These are phyloP conservation scores for Hoplias malabaricus DNA, from an alignment of 2,113 vertebrate genomes.

Conservation along the genomic window DNA sequence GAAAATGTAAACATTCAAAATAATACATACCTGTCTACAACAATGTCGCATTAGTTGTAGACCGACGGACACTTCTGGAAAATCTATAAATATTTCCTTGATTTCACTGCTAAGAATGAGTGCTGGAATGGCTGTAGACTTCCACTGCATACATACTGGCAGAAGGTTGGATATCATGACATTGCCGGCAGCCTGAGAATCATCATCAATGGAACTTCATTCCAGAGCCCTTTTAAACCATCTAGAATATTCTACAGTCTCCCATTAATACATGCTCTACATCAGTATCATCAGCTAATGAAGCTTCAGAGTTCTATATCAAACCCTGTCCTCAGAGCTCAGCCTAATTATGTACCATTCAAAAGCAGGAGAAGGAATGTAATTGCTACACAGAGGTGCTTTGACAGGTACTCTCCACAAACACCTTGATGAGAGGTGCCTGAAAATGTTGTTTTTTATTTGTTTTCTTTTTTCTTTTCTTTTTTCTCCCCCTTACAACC, in stretches of 20 bases:
- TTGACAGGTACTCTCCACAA: constrained; percentile 41
- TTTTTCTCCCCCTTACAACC: constrained; percentile 4
- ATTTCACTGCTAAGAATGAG: no score
- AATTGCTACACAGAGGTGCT: constrained; percentile 47
- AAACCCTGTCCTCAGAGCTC: constrained; percentile 28
- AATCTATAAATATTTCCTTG: no score
- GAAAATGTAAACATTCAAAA: no score
- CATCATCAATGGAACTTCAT: neutral
- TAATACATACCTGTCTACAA: no score
- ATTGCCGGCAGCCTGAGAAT: neutral
- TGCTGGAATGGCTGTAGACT: no score
- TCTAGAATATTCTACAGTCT: constrained; percentile 1
- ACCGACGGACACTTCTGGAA: no score
- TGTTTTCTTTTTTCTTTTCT: neutral
- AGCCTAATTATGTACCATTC: constrained; percentile 50
- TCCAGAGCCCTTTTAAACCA: neutral
- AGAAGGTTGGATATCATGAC: neutral
- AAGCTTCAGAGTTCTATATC: constrained; percentile 36
- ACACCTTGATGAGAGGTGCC: constrained; percentile 46
- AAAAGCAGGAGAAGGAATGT: constrained; percentile 35
- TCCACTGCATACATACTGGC: no score
- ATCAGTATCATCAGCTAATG: constrained; percentile 37
- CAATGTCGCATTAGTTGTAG: no score
- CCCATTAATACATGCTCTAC: neutral
- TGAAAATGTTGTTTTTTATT: constrained; percentile 15